Percentiles rank a stretch among this genome's conserved stretches.
These are phyloP conservation scores for Zaprionus bogoriensis DNA, from an alignment of 2,888 invertebrate genomes.

Conservation along the genomic window DNA sequence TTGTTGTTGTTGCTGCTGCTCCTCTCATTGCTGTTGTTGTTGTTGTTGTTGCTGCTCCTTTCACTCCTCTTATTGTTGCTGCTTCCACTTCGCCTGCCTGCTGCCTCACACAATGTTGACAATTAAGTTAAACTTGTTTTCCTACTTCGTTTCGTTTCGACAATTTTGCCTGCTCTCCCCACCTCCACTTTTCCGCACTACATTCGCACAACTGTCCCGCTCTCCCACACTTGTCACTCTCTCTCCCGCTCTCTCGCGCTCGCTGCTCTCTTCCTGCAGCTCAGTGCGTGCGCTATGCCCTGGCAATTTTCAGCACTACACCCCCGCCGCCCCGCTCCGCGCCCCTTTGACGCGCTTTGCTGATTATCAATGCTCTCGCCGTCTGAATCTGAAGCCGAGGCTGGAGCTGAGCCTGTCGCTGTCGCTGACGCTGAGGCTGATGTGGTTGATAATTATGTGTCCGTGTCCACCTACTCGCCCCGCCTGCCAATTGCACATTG, in stretches of 20 bases:
- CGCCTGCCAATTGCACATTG: constrained; percentile 23
- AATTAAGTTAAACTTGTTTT: constrained; percentile 77
- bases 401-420: constrained; percentile 53
- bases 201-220: not conserved
- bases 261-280: not conserved
- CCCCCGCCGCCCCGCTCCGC: not conserved
- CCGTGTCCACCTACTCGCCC: constrained; percentile 29
- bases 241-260: not conserved
- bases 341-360: constrained; percentile 43
- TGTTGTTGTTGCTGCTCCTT: too few species aligned
- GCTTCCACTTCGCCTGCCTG: not conserved
- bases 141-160: constrained; percentile 70
- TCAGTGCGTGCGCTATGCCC: constrained; percentile 26
- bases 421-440: constrained; percentile 54
- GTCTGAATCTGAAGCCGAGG: constrained; percentile 52
- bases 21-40: constrained; percentile 1
- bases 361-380: constrained; percentile 69
- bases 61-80: too few species aligned
- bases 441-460: constrained; percentile 77
- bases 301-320: constrained; percentile 19
- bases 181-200: not conserved
- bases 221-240: not conserved
- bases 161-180: constrained; percentile 38
- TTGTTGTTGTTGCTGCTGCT: constrained; percentile 7
- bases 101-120: constrained; percentile 66